Base-by-base conservation (phyloP, 2,888 invertebrate genomes). In the Chorisops tibialis region DNA sequence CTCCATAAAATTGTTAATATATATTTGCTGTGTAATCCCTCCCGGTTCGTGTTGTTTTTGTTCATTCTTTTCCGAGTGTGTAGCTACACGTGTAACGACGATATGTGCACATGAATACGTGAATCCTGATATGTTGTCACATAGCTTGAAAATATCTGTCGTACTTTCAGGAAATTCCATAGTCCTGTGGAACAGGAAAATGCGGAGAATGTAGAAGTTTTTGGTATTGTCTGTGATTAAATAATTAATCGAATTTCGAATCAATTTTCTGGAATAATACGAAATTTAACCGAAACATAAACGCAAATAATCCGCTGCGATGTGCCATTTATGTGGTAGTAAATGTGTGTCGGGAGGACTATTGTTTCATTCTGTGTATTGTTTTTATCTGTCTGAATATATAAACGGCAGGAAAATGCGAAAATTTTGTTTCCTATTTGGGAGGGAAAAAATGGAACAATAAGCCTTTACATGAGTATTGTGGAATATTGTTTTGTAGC, bases 201-300 rank as follows among this genome's bases (percentile, higher is more conserved):
- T 41, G 22, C 9, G 16, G n/a, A 22, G 41, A 22, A 21, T 22
- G 41, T 54, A 41, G 19, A 30, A 19, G 45, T 43, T 21, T 45
- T n/a, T n/a, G n/a, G n/a, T n/a, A n/a, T 54, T 30, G 14, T 62
- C 37, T 35, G 16, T 47, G 60, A 60, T 64, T 62, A 61, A 64
- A 64, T 62, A 64, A 64, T 64, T 64, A 62, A 64, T 64, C 47
- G 64, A 64, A 59, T 62, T 60, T 64, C 64, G 59, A 64, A 50
- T 64, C 62, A 62, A 64, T 64, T 64, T 62, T 14, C 60, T 12
- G 43, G 38, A 60, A 64, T 60, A 64, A 64, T 62, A 16, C 49
- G 30, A 30, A 64, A 60, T 62, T 41, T 30, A 45, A 45, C 43
- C 45, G 35, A 45, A 14, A 24, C 24, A 19, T 38, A 51, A 52